Conservation (phyloP, 2,888 invertebrate genomes). For the Elegia similella region DNA sequence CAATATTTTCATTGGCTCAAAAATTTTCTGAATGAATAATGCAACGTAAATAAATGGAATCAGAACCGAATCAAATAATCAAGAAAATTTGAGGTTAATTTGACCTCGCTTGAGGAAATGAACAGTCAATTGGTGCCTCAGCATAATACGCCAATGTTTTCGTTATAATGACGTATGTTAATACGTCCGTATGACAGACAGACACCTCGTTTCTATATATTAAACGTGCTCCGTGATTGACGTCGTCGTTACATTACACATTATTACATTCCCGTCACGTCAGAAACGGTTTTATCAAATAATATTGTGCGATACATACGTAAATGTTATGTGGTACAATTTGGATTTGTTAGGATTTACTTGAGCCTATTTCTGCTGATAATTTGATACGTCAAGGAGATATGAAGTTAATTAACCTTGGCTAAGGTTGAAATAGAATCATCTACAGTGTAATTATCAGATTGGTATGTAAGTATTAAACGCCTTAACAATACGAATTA, state of each 20-base stretch:
- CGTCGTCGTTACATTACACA: constrained; percentile 53
- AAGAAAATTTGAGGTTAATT: constrained; percentile 2
- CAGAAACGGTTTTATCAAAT: constrained; percentile 65
- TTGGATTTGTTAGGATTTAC: constrained; percentile 57
- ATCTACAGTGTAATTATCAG: not conserved
- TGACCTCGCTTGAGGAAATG: not conserved
- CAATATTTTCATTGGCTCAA: not conserved
- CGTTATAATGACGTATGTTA: constrained; percentile 30
- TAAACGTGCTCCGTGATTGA: constrained; percentile 62
- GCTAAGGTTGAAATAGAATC: not conserved
- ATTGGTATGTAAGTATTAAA: not conserved
- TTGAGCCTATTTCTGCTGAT: constrained; percentile 15
- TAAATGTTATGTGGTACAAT: constrained; percentile 63
- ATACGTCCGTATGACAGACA: constrained; percentile 33
- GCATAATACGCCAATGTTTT: constrained; percentile 18
- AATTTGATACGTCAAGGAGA: not conserved
- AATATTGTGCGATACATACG: constrained; percentile 60
- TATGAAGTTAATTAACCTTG: constrained; percentile 1
- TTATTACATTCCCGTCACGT: constrained; percentile 75
- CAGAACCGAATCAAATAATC: not conserved
- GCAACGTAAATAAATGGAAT: not conserved
- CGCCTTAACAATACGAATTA: not conserved
- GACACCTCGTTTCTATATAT: constrained; percentile 46
- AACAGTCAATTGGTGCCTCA: not conserved
- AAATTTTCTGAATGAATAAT: not conserved